A percentile compares a stretch with the other conserved stretches of the same genome.
phyloP scores from a whole-genome alignment of 2,797 vertebrate genomes.

The Eospalax fontanierii region DNA sequence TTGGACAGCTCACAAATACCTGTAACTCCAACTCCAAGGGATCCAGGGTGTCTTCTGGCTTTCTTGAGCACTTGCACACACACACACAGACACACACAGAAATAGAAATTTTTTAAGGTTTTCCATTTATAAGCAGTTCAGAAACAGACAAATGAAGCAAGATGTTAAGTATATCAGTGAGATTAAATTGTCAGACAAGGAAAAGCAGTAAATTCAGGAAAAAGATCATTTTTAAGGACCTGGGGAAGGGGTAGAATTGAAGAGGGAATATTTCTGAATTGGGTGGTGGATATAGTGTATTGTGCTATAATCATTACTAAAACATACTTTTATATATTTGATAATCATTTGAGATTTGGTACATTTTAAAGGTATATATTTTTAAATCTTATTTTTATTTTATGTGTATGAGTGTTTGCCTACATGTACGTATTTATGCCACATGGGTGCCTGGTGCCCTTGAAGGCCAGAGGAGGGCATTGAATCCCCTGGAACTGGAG shows the following conservation, averaged over 20 bases:
- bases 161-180: neutral
- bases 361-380: neutral
- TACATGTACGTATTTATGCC: too few species aligned
- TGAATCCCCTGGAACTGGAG: too few species aligned
- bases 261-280: neutral
- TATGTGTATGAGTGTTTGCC: too few species aligned
- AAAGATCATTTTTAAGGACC: neutral
- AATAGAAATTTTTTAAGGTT: neutral
- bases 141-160: slow-evolving; percentile 12
- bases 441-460: too few species aligned
- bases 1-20: too few species aligned
- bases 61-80: neutral
- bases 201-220: neutral
- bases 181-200: slow-evolving; percentile 13
- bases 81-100: too few species aligned
- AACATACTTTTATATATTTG: neutral
- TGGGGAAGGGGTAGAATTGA: too few species aligned
- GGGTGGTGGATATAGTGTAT: neutral
- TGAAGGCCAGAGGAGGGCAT: too few species aligned
- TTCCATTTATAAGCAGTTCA: slow-evolving; percentile 26
- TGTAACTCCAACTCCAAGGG: too few species aligned
- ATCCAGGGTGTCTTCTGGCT: too few species aligned
- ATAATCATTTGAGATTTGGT: slow-evolving; percentile 30
- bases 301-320: neutral
- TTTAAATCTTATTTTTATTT: too few species aligned